These are phyloP conservation scores for Trematomus loennbergii DNA, from an alignment of 2,113 vertebrate species.

Conservation along the genomic window DNA sequence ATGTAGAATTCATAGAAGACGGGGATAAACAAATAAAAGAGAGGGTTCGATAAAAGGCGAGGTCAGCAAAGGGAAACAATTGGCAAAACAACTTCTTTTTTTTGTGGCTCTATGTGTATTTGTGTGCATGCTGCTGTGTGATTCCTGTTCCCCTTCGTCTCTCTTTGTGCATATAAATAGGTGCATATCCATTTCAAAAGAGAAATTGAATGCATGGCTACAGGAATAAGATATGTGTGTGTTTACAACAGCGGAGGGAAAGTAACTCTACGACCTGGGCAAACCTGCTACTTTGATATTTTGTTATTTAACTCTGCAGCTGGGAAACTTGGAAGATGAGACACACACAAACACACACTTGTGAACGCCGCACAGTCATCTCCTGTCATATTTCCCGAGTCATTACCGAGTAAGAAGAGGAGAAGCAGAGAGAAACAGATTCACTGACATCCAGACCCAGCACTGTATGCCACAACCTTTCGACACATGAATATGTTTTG, in stretches of 20 bases:
- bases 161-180: constrained; percentile 49
- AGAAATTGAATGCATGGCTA: constrained; percentile 37
- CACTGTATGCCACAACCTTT: constrained; percentile 31
- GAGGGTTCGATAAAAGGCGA: background rate
- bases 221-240: constrained; percentile 46
- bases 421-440: constrained; percentile 22
- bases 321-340: constrained; percentile 36
- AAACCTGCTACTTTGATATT: constrained; percentile 67
- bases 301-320: constrained; percentile 58
- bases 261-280: constrained; percentile 59
- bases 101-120: constrained; percentile 4
- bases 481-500: constrained; percentile 33
- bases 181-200: constrained; percentile 77
- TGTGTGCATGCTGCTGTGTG: background rate
- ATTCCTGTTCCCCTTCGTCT: constrained; percentile 27
- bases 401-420: constrained; percentile 39
- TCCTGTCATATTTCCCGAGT: constrained; percentile 45
- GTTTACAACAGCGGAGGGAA: constrained; percentile 54
- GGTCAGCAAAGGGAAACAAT: constrained; percentile 33
- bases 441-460: constrained; percentile 26
- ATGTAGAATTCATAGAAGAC: constrained; percentile 70
- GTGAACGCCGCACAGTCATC: constrained; percentile 16
- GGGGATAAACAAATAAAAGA: constrained; percentile 40
- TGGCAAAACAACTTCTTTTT: constrained; percentile 33
- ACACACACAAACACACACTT: constrained; percentile 31